phyloP scores from a whole-genome alignment of 2,113 vertebrate genomes.

The Corydoras maculifer region DNA sequence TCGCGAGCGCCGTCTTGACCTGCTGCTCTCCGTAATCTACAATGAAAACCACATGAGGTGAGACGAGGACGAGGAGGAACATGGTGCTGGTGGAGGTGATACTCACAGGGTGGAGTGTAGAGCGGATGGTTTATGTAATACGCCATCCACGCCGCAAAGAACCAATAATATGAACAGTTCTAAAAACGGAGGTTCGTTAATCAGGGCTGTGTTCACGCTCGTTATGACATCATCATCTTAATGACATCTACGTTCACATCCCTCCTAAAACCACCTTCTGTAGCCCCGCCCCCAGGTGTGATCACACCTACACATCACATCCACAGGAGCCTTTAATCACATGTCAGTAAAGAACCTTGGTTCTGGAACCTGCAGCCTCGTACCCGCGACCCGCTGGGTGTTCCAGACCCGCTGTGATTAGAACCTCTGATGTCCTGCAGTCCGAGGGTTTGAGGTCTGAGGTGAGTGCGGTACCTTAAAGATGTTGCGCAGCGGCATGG shows the following conservation, averaged over 20 bases:
- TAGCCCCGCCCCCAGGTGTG: too few species aligned
- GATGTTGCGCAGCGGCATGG: conserved; percentile 86
- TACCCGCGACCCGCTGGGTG: too few species aligned
- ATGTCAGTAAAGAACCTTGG: too few species aligned
- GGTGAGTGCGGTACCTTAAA: conserved; percentile 68
- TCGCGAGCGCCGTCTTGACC: conserved; percentile 73
- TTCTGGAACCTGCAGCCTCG: too few species aligned
- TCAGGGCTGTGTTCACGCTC: background rate
- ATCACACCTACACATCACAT: too few species aligned
- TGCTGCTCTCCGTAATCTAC: conserved; percentile 79
- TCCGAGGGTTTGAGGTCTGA: too few species aligned
- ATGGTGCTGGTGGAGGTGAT: background rate
- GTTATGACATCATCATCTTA: too few species aligned
- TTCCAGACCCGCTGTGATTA: too few species aligned
- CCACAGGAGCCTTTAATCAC: too few species aligned
- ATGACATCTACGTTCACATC: too few species aligned
- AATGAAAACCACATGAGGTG: conserved; percentile 8
- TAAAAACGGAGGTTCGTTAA: conserved; percentile 52
- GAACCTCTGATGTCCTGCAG: too few species aligned
- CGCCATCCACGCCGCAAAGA: conserved; percentile 87
- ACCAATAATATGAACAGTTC: conserved; percentile 92
- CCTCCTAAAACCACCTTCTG: too few species aligned
- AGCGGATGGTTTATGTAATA: conserved; percentile 94
- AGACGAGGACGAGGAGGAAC: background rate
- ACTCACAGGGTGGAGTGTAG: conserved; percentile 85